Percentiles rank a stretch among this genome's conserved stretches.
These are phyloP conservation scores for Mareca penelope DNA, from an alignment of 2,797 vertebrate species.

Conservation along the genomic window DNA sequence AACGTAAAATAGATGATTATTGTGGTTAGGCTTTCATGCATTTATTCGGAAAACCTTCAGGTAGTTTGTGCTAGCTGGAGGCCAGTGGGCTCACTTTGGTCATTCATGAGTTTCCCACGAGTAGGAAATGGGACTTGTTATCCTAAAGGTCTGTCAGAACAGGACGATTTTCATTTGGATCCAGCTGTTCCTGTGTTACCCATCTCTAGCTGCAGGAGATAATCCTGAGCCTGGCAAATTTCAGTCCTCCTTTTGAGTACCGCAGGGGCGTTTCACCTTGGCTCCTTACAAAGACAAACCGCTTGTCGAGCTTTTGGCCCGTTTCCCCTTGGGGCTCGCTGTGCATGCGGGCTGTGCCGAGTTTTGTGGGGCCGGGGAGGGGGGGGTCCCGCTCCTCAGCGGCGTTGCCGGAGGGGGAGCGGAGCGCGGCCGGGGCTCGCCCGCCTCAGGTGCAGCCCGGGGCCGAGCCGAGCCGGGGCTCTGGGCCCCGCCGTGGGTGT, in stretches of 20 bases:
- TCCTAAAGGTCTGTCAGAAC: background rate
- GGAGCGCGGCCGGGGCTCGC: too few relatives aligned
- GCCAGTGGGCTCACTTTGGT: background rate
- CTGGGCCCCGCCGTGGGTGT: background rate
- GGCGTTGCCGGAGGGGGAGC: too few relatives aligned
- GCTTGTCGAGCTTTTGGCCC: background rate
- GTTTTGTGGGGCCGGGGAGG: too few relatives aligned
- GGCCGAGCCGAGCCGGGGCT: background rate
- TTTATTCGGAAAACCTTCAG: background rate
- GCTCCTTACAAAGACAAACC: background rate
- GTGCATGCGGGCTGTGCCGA: too few relatives aligned
- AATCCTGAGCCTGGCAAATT: background rate
- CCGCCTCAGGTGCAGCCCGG: background rate
- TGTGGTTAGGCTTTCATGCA: background rate
- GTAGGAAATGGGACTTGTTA: background rate
- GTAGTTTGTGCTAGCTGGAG: background rate
- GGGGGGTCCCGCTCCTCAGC: too few relatives aligned
- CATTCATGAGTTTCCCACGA: accelerated
- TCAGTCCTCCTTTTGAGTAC: background rate
- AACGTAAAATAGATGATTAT: background rate
- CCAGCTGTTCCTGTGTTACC: background rate
- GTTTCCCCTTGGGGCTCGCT: background rate
- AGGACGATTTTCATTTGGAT: background rate
- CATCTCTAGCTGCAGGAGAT: background rate
- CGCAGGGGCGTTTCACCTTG: background rate